These are phyloP conservation scores for Archilochus colubris DNA, from an alignment of 2,113 vertebrate genomes.

Conservation along the genomic window DNA sequence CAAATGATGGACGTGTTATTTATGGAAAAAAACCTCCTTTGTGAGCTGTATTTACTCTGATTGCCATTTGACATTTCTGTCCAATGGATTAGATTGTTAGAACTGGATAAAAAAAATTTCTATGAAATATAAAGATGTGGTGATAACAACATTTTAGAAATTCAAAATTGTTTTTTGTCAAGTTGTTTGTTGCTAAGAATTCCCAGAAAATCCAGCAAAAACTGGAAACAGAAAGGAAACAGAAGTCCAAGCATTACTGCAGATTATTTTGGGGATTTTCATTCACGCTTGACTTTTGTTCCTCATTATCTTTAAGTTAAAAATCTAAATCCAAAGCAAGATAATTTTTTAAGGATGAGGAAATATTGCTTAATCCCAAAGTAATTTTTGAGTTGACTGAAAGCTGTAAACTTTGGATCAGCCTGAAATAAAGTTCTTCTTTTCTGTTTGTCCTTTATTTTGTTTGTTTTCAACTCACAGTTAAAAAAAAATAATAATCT, in stretches of 20 bases:
- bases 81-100: not conserved
- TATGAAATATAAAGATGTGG: not conserved
- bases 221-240: not conserved
- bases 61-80: not conserved
- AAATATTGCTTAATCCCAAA: not conserved
- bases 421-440: not conserved
- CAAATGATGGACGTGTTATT: not conserved
- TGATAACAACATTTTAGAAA: not conserved
- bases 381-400: not conserved
- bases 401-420: not conserved
- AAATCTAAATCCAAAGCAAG: not conserved
- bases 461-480: not conserved
- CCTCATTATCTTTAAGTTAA: not conserved
- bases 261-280: conserved; percentile 33
- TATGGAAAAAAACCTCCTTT: not conserved
- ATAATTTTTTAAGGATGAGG: not conserved
- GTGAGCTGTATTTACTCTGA: not conserved
- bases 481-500: not conserved
- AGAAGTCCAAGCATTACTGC: not conserved
- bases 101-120: not conserved
- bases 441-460: not conserved
- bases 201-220: not conserved
- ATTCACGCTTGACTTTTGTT: not conserved
- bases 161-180: not conserved
- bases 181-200: not conserved